Conservation (phyloP, 1,140 invertebrate genomes). For the Aphaenogaster rudis region DNA sequence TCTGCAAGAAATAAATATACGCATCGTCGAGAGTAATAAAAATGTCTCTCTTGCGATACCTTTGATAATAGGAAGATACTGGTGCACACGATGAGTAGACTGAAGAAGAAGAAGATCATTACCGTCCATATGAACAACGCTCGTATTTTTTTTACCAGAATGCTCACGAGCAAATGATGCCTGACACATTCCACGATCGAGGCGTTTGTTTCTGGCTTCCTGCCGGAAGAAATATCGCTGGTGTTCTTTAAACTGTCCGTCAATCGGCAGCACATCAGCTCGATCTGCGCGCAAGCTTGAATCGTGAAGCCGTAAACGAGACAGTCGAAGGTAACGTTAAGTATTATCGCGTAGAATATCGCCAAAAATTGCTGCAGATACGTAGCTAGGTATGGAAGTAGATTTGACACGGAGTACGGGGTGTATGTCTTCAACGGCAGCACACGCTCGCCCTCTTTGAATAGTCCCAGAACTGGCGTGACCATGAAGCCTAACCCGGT, state of each 20-base stretch:
- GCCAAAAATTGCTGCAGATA: conserved; percentile 22
- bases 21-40: neutral
- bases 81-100: conserved; percentile 49
- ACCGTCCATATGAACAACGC: conserved; percentile 44
- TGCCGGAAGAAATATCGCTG: neutral
- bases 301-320: conserved; percentile 54
- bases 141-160: conserved; percentile 4
- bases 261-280: conserved; percentile 26
- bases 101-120: conserved; percentile 42
- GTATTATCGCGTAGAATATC: conserved; percentile 6
- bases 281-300: conserved; percentile 43
- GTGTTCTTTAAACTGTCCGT: neutral
- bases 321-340: conserved; percentile 47
- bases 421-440: conserved; percentile 20
- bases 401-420: conserved; percentile 25
- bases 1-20: conserved; percentile 37
- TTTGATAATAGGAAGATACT: conserved; percentile 56
- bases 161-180: conserved; percentile 47
- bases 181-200: conserved; percentile 32
- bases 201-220: neutral
- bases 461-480: neutral
- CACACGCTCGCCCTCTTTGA: neutral
- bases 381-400: conserved; percentile 19
- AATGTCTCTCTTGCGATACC: neutral
- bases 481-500: neutral